Percentiles rank a stretch among this genome's conserved stretches.
Conservation (phyloP, 2,113 vertebrate genomes). For the Stictonetta naevosa region DNA sequence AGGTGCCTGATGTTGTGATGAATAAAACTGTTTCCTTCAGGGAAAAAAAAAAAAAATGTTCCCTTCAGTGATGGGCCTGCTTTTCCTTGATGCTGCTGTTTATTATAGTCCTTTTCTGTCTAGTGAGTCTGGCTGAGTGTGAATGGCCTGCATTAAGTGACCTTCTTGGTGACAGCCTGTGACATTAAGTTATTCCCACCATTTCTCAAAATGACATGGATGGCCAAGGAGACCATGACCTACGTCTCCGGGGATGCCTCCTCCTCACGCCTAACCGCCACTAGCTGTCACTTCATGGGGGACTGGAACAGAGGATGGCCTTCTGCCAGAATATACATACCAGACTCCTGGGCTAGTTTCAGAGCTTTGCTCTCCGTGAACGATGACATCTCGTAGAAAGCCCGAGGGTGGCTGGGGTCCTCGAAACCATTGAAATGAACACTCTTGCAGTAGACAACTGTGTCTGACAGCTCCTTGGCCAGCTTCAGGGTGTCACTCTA, state of each 20-base stretch:
- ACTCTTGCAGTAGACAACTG: slow-evolving; percentile 95
- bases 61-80: neutral
- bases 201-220: neutral
- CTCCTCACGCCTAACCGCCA: neutral
- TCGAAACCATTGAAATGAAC: slow-evolving; percentile 91
- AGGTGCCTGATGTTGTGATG: slow-evolving; percentile 90
- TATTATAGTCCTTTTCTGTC: neutral
- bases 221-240: neutral
- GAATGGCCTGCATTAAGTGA: neutral
- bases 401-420: slow-evolving; percentile 73
- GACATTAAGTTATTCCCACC: neutral
- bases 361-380: slow-evolving; percentile 89
- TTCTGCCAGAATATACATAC: slow-evolving; percentile 62
- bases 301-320: neutral
- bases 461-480: slow-evolving; percentile 88
- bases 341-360: slow-evolving; percentile 85
- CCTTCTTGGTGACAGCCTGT: neutral
- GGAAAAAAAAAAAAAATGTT: neutral
- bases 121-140: neutral
- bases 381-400: slow-evolving; percentile 92
- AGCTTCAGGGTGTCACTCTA: slow-evolving; percentile 90
- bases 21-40: slow-evolving; percentile 80
- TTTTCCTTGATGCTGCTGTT: neutral
- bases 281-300: neutral
- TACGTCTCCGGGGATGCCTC: neutral